These are phyloP conservation scores for Junonia oenone DNA, from an alignment of 2,888 invertebrate species.

Conservation along the genomic window DNA sequence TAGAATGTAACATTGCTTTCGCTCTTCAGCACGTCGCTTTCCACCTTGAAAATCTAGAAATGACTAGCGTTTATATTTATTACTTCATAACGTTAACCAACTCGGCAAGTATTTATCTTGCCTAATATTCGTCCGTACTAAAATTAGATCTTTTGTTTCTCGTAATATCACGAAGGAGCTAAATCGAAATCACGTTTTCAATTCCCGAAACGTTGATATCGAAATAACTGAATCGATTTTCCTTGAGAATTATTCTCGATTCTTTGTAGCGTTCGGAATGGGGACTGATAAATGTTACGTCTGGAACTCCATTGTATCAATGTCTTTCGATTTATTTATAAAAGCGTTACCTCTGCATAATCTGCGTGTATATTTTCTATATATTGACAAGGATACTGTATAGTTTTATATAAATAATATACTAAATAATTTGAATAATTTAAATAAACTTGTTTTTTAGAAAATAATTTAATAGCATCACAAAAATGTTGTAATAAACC, in stretches of 20 bases:
- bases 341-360: no score
- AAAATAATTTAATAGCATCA: neutral
- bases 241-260: neutral
- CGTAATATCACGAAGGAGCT: conserved; percentile 9
- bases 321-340: neutral
- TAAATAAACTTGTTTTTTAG: neutral
- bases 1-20: no score
- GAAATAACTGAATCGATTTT: conserved; percentile 1
- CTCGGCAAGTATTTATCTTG: neutral
- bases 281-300: neutral
- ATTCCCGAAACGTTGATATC: neutral
- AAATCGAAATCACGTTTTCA: conserved; percentile 4
- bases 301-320: neutral
- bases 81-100: neutral
- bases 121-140: neutral
- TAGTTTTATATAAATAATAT: neutral
- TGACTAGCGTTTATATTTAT: no score
- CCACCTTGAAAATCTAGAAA: no score
- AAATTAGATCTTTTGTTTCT: conserved; percentile 9
- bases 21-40: no score
- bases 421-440: conserved; percentile 49
- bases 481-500: neutral
- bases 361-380: neutral
- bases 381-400: no score
- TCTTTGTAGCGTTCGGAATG: neutral